Evolutionary conservation across 2,888 invertebrate species (phyloP), one percentile per base, ranked within the genome.

Genomic region (Rhagium mordax): DNA sequence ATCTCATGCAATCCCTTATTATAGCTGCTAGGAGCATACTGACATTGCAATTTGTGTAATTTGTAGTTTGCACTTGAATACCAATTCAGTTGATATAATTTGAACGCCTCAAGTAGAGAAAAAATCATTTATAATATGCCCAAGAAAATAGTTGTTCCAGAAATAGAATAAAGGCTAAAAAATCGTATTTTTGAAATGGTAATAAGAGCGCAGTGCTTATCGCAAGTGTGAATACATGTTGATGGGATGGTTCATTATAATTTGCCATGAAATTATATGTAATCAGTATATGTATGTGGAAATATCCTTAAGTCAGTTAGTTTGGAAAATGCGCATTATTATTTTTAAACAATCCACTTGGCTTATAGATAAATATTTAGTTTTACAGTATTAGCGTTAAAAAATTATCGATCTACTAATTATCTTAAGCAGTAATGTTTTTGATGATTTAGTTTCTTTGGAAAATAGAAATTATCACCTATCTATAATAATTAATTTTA

Each of bases 21-120:
- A 65, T 65, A n/a, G 27, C 53, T 33, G 33, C 51, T 49, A 53
- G 33, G 41, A 53, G 51, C 65, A 18, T 13, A 53, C 53, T 29
- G 53, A 53, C 65, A 29, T 65, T 65, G 65, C 33, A 65, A 65
- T 53, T 65, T 65, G 53, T 53, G 29, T 65, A 65, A 65, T 65
- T 65, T 65, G 53, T 53, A 33, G 51, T 65, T 29, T 53, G 27
- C 29, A 29, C 29, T 33, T 29, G 29, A 20, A 65, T 65, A 27
- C 33, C 51, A 70, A 72, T 55, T 68, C 62, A 68, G 48, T 74
- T 72, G 68, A 70, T 74, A 74, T 74, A 74, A 76, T 76, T 72
- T 65, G 70, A 76, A 60, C 27, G 70, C 74, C 76, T 57, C 70
- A 29, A 66, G 76, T 71, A 62, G 61, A 72, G 62, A 72, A 47